Conservation (phyloP, 2,113 vertebrate species). For the Ammodytes marinus region DNA sequence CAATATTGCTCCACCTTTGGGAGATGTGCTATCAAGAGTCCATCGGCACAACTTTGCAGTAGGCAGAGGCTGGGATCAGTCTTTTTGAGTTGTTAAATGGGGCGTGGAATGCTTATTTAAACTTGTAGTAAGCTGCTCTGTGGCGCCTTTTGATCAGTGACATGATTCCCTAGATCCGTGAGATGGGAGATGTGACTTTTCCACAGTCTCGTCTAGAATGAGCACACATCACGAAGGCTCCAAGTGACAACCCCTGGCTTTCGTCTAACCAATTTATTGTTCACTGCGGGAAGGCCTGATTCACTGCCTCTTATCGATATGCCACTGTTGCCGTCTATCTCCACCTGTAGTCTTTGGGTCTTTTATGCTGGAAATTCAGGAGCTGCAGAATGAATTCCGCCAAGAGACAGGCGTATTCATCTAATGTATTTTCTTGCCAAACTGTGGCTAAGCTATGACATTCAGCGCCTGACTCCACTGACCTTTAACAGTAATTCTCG, state of each 20-base stretch:
- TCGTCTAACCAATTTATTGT: conserved; percentile 74
- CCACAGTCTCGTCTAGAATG: conserved; percentile 62
- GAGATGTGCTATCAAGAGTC: conserved; percentile 51
- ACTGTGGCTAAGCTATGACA: conserved; percentile 81
- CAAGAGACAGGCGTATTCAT: conserved; percentile 78
- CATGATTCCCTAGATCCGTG: conserved; percentile 67
- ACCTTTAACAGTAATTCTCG: conserved; percentile 83
- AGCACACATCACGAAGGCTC: conserved; percentile 57
- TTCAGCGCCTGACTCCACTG: conserved; percentile 79
- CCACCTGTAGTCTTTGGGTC: conserved; percentile 71
- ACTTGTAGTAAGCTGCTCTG: conserved; percentile 71
- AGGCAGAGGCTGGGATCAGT: conserved; percentile 53
- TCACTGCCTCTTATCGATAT: conserved; percentile 81
- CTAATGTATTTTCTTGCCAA: conserved; percentile 73
- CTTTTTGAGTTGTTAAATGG: conserved; percentile 69
- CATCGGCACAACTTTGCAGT: conserved; percentile 39
- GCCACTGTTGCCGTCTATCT: conserved; percentile 77
- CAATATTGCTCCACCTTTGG: conserved; percentile 40
- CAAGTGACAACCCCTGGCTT: conserved; percentile 66
- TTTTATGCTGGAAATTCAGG: conserved; percentile 74
- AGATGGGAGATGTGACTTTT: conserved; percentile 70
- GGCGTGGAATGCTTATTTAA: conserved; percentile 73
- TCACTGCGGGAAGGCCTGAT: conserved; percentile 73
- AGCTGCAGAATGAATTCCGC: conserved; percentile 67
- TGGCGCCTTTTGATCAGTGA: conserved; percentile 65